A percentile compares a stretch with the other conserved stretches of the same genome.
Evolutionary conservation across 2,113 vertebrate genomes (phyloP).

Genomic region (Mustelus asterias): DNA sequence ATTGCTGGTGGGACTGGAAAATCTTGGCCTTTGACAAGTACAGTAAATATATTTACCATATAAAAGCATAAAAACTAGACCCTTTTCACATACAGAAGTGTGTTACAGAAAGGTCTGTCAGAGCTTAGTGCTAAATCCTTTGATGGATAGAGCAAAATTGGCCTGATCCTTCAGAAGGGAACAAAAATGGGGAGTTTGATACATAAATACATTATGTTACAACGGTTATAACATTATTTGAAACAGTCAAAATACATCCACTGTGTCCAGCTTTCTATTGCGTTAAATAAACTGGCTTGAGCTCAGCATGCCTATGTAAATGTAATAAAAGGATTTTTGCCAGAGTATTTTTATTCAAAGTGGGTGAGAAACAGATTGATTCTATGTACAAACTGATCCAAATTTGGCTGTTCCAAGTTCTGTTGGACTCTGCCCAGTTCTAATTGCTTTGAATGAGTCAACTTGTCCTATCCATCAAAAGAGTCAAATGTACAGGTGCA

Average conservation of each 20-base stretch:
- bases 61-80: neutral
- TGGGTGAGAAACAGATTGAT: neutral
- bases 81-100: neutral
- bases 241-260: neutral
- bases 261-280: neutral
- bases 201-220: neutral
- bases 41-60: conserved; percentile 44
- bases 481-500: neutral
- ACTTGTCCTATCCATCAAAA: neutral
- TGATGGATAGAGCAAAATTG: neutral
- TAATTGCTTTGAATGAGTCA: neutral
- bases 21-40: conserved; percentile 43
- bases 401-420: neutral
- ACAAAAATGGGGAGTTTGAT: neutral
- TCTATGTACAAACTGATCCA: neutral
- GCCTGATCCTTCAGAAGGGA: neutral
- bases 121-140: neutral
- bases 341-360: neutral
- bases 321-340: neutral
- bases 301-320: neutral
- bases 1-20: too few species aligned
- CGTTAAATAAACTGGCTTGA: neutral
- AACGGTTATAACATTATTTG: neutral
- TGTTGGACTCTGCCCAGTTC: neutral
- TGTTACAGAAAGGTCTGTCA: neutral